Base-by-base conservation (phyloP, 2,113 vertebrate species). In the Hystrix brachyura region DNA sequence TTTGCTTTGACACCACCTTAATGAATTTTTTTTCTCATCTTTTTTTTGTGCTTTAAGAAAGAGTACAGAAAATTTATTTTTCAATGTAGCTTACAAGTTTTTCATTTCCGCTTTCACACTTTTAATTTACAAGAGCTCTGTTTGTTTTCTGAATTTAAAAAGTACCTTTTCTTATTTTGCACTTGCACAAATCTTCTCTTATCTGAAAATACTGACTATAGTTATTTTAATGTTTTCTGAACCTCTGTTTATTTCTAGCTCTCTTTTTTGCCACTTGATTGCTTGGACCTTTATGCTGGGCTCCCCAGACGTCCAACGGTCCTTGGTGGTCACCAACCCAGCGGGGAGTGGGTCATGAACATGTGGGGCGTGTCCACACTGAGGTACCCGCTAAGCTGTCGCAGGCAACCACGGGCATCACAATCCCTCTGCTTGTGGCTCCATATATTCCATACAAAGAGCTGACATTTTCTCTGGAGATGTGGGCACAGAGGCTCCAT, bases 201-300 rank as follows among this genome's bases (percentile, higher is more conserved):
- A 32, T 46, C 51, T 55, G 69, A 90, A 65, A 71, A 72, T 48
- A 43, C 4, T 0, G 9, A 34, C 38, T 11, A 21, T 15, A 11
- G 27, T 6, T 59, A 27, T 80, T 80, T 55, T 69, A 23, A 29
- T 46, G 46, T 21, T 71, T 60, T 71, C 15, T 32, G 43, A 82
- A 17, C 7, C 4, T 14, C 46, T 67, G 55, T 67, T 76, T 43
- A 43, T 21, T 57, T 25, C 27, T 43, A 76, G 85, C 3, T 48
- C 38, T 81, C 34, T 53, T 53, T 7, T 4, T 5, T 32, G 21
- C n/a, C 7, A 69, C 27, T 51, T 82, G 11, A 34, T 7, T 53
- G 23, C 0, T 13, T 71, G 65, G 12, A 2, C 0, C 11, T 29
- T 19, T 4, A 5, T 0, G 10, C 10, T 25, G 34, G 46, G 60